phyloP scores from a whole-genome alignment of 1,140 invertebrate species.

The Nylanderia fulva region DNA sequence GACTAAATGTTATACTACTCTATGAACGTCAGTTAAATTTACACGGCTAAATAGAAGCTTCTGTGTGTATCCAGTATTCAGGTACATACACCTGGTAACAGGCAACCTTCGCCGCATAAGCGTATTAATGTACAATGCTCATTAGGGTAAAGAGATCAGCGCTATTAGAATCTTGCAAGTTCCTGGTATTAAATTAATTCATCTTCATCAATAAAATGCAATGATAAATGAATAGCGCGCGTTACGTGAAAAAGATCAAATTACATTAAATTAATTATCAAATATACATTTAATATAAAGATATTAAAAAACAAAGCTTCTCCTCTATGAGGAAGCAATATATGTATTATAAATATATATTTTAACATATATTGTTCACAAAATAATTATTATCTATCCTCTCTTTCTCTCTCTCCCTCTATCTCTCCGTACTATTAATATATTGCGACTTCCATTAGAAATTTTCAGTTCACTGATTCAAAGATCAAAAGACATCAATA shows the following conservation, averaged over 20 bases:
- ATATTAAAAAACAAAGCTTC: too few species aligned
- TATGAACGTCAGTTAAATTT: conserved; percentile 16
- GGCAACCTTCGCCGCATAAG: conserved; percentile 22
- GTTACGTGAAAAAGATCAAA: too few species aligned
- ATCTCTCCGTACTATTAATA: not conserved
- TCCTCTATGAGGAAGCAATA: too few species aligned
- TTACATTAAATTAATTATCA: too few species aligned
- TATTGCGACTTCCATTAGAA: not conserved
- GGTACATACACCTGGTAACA: conserved; percentile 28
- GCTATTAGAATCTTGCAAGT: not conserved
- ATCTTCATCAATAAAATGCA: not conserved
- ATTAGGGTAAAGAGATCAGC: not conserved
- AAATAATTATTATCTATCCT: not conserved
- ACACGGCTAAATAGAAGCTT: not conserved
- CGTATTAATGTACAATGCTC: conserved; percentile 16
- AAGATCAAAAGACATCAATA: not conserved
- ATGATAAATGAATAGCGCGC: not conserved
- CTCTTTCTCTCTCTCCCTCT: not conserved
- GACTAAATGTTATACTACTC: too few species aligned
- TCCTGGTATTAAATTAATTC: conserved; percentile 13
- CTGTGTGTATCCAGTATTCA: not conserved
- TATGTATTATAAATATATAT: too few species aligned
- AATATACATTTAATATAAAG: too few species aligned
- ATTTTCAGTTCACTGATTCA: not conserved
- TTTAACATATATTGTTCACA: not conserved